A percentile compares a stretch with the other conserved stretches of the same genome.
Evolutionary conservation across 2,113 vertebrate genomes (phyloP).

Genomic region (Caloenas nicobarica): DNA sequence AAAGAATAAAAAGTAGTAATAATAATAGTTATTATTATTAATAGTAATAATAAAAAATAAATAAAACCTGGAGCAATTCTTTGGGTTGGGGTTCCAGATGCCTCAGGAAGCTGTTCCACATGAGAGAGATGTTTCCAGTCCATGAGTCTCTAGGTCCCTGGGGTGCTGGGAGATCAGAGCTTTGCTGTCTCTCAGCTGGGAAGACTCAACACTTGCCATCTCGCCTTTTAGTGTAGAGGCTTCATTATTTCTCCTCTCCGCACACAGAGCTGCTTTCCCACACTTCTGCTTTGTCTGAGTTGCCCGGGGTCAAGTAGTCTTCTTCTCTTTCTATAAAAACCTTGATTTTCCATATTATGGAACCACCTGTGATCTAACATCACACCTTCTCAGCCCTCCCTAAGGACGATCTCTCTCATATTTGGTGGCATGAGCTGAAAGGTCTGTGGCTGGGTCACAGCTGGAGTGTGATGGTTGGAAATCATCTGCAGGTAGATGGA

Average conservation of each 20-base stretch:
- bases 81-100: neutral
- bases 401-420: neutral
- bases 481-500: neutral
- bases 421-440: neutral
- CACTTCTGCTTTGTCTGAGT: neutral
- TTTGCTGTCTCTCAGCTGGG: neutral
- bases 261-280: neutral
- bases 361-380: too few relatives aligned
- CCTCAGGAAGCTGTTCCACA: neutral
- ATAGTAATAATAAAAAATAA: too few relatives aligned
- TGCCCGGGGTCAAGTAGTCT: neutral
- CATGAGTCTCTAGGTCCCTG: fast-evolving
- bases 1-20: too few relatives aligned
- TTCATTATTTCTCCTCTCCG: neutral
- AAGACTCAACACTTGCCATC: neutral
- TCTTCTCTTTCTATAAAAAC: neutral
- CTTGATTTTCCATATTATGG: neutral
- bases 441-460: neutral
- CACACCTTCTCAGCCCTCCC: fast-evolving
- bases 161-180: neutral
- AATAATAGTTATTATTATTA: too few relatives aligned
- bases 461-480: neutral
- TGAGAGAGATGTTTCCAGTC: fast-evolving
- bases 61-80: neutral
- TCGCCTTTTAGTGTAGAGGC: neutral